Evolutionary conservation across 2,888 invertebrate species (phyloP).

Genomic region (Callosobruchus maculatus): DNA sequence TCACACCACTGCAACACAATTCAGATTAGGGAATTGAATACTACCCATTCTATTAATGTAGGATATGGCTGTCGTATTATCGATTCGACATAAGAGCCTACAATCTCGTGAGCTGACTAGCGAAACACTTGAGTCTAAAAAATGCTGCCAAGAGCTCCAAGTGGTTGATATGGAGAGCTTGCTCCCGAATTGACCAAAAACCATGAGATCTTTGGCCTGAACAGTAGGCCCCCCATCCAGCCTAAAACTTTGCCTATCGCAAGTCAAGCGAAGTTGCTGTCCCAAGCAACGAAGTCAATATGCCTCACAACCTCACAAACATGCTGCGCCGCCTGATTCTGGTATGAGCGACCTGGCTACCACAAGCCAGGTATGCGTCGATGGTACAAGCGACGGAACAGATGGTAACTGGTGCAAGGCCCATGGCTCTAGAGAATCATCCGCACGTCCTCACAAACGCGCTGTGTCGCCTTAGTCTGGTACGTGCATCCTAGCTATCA

Average conservation of each 20-base stretch:
- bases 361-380: too few relatives aligned
- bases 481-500: background rate
- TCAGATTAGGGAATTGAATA: background rate
- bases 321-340: too few relatives aligned
- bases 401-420: background rate
- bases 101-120: background rate
- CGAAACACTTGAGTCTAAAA: slow-evolving; percentile 4
- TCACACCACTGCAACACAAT: slow-evolving; percentile 5
- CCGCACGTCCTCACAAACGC: background rate
- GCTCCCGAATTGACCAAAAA: background rate
- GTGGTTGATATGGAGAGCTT: slow-evolving; percentile 1
- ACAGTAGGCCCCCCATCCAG: slow-evolving; percentile 1
- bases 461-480: too few relatives aligned
- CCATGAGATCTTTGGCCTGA: background rate
- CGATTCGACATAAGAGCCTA: slow-evolving; percentile 1
- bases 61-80: slow-evolving; percentile 8
- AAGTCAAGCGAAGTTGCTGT: slow-evolving; percentile 7
- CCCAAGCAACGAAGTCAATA: too few relatives aligned
- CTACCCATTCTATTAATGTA: background rate
- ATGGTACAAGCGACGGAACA: background rate
- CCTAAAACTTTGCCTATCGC: slow-evolving; percentile 4
- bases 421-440: background rate
- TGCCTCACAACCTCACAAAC: too few relatives aligned
- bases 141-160: slow-evolving; percentile 5
- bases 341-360: too few relatives aligned